These are phyloP conservation scores for Catharus fuscescens DNA, from an alignment of 2,113 vertebrate species.

Conservation along the genomic window DNA sequence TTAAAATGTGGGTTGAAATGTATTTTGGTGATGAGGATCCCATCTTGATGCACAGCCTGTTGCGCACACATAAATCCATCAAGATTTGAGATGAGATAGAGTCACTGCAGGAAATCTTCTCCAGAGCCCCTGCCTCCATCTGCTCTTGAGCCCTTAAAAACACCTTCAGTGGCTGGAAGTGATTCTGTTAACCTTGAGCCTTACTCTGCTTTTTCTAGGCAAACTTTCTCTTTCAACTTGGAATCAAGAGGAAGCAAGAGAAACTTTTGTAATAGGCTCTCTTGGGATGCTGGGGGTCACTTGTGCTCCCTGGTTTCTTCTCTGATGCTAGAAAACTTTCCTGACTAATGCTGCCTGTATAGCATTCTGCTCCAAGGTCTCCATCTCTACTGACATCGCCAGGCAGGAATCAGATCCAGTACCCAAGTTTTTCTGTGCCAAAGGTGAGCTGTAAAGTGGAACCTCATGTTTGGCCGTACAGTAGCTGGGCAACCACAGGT, in stretches of 20 bases:
- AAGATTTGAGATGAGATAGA: not conserved
- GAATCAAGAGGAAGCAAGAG: not conserved
- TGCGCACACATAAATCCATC: not conserved
- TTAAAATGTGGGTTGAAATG: not conserved
- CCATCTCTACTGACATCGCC: not conserved
- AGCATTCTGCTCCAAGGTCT: not conserved
- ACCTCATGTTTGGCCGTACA: too few species aligned
- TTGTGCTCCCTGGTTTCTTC: not conserved
- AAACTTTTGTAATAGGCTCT: not conserved
- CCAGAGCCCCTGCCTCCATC: not conserved
- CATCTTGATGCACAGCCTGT: not conserved
- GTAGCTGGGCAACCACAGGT: too few species aligned
- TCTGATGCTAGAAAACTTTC: not conserved
- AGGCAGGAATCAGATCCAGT: not conserved
- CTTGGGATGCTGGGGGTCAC: too few species aligned
- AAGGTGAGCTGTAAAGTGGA: fast-evolving
- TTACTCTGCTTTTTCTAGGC: not conserved
- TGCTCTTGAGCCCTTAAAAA: not conserved
- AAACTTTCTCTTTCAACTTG: not conserved
- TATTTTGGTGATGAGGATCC: not conserved
- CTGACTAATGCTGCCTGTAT: not conserved
- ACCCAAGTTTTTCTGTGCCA: not conserved
- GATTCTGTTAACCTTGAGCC: not conserved
- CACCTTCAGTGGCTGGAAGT: not conserved
- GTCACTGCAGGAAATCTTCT: not conserved